Evolutionary conservation across 2,113 vertebrate genomes (phyloP).

Genomic region (Pavo muticus): DNA sequence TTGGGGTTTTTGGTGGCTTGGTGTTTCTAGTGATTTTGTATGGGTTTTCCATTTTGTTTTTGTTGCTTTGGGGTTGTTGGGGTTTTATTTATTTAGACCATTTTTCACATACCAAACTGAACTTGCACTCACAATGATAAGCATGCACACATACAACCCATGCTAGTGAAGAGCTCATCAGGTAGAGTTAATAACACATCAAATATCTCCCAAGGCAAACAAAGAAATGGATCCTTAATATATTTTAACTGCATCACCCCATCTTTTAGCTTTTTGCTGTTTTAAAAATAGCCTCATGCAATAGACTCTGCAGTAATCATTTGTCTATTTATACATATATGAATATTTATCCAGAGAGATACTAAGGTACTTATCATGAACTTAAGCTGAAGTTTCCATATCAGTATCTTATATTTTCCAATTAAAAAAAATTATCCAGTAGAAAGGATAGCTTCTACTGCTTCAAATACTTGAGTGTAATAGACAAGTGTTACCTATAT

Average conservation of each 20-base stretch:
- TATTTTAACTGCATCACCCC: not conserved
- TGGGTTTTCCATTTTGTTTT: not conserved
- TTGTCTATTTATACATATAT: not conserved
- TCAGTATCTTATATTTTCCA: not conserved
- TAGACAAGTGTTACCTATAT: not conserved
- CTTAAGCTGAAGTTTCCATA: not conserved
- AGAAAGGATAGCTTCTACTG: not conserved
- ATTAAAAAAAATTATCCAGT: not conserved
- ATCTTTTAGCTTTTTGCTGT: not conserved
- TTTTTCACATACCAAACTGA: not conserved
- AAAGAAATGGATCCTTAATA: not conserved
- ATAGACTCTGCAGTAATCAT: not conserved
- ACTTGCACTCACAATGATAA: not conserved
- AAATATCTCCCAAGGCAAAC: not conserved
- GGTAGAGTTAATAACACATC: not conserved
- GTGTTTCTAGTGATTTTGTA: rapidly evolving
- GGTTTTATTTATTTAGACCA: not conserved
- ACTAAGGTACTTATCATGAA: not conserved
- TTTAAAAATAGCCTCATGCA: not conserved
- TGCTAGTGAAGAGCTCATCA: not conserved
- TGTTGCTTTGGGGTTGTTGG: not conserved
- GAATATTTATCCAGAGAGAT: not conserved
- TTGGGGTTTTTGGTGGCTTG: too few species aligned
- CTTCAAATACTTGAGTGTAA: not conserved
- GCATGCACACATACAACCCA: not conserved